Conservation (phyloP, 2,888 invertebrate species). For the Fragum whitleyi region DNA sequence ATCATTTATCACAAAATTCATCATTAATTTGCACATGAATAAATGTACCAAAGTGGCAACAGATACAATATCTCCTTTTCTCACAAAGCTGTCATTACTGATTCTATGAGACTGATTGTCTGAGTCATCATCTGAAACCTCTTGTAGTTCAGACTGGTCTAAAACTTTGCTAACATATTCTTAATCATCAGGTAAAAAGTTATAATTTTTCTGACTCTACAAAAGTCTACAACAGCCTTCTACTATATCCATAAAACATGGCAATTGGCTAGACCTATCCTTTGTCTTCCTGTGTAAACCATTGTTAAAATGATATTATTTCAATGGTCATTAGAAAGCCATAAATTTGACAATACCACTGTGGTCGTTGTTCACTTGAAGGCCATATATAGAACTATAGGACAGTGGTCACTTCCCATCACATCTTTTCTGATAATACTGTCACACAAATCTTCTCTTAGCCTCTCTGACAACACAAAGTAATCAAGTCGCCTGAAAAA, state of each 20-base stretch:
- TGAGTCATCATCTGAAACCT: not conserved
- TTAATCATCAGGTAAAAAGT: not conserved
- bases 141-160: not conserved
- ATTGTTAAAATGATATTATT: no score
- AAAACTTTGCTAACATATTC: not conserved
- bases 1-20: no score
- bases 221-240: no score
- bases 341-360: slow-evolving; percentile 91
- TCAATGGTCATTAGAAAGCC: slow-evolving; percentile 51
- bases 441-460: slow-evolving; percentile 92
- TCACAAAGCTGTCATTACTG: not conserved
- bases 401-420: slow-evolving; percentile 98
- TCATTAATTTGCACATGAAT: no score
- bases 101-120: not conserved
- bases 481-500: slow-evolving; percentile 95
- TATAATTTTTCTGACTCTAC: not conserved
- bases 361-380: slow-evolving; percentile 91
- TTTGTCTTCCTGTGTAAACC: no score
- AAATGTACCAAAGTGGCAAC: not conserved
- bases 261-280: no score
- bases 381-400: slow-evolving; percentile 88
- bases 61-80: not conserved
- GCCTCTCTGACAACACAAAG: slow-evolving; percentile 94
- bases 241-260: no score
- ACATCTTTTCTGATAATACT: slow-evolving; percentile 92